phyloP scores from a whole-genome alignment of 2,888 invertebrate species.

The Phengaris alcon region DNA sequence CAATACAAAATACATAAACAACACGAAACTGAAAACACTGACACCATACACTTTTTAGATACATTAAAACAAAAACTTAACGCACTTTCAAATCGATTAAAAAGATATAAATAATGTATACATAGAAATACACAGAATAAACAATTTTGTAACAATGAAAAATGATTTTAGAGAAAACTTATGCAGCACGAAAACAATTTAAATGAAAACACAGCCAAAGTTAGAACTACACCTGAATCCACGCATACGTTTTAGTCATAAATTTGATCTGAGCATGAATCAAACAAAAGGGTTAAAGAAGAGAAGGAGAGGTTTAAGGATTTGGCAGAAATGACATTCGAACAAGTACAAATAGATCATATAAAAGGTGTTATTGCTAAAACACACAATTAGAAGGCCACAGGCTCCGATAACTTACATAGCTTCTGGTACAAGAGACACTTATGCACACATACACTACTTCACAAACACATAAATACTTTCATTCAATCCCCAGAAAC shows the following conservation, averaged over 20 bases:
- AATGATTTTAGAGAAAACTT: background rate
- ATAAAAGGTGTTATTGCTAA: background rate
- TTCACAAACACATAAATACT: background rate
- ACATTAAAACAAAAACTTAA: background rate
- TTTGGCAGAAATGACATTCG: background rate
- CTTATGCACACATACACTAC: no score
- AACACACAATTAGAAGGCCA: constrained; percentile 1
- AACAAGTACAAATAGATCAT: background rate
- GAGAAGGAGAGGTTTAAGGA: background rate
- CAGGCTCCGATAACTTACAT: constrained; percentile 10
- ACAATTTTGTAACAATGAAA: background rate
- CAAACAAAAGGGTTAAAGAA: background rate
- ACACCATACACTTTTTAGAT: background rate
- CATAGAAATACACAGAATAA: background rate
- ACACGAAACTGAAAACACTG: background rate
- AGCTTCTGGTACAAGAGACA: background rate
- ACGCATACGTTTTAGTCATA: background rate
- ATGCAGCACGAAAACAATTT: background rate
- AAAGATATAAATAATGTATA: background rate
- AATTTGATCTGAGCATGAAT: background rate
- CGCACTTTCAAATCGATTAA: background rate
- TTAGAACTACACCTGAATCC: background rate
- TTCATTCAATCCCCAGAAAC: background rate
- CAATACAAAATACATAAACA: no score
- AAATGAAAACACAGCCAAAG: background rate